phyloP scores from a whole-genome alignment of 1,140 invertebrate genomes.

The Zaprionus lachaisei region DNA sequence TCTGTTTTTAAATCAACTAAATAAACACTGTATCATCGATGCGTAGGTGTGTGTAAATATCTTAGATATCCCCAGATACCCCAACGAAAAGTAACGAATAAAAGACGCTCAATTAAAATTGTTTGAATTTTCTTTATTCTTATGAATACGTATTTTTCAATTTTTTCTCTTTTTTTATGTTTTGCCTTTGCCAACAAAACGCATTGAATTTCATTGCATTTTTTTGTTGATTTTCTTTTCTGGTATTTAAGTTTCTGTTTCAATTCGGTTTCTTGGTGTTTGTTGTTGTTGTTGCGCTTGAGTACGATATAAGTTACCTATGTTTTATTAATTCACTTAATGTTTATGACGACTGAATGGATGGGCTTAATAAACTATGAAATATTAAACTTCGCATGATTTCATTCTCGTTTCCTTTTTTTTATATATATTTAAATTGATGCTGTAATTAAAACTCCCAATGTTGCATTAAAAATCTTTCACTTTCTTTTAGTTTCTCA shows the following conservation, averaged over 20 bases:
- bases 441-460: conserved; percentile 76
- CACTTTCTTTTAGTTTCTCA: conserved; percentile 54
- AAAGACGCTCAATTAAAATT: conserved; percentile 62
- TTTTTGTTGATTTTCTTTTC: conserved; percentile 23
- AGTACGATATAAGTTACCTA: conserved; percentile 34
- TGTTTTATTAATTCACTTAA: conserved; percentile 66
- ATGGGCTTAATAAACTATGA: conserved; percentile 82
- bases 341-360: conserved; percentile 82
- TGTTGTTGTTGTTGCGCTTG: conserved; percentile 33
- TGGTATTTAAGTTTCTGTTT: conserved; percentile 40
- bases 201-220: conserved; percentile 65
- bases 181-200: conserved; percentile 54
- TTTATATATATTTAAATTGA: conserved; percentile 43
- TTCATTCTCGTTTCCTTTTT: conserved; percentile 21
- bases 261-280: conserved; percentile 55
- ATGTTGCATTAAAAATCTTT: conserved; percentile 79
- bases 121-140: conserved; percentile 77
- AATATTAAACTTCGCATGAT: conserved; percentile 72
- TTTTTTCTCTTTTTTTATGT: conserved; percentile 36
- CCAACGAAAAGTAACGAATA: conserved; percentile 13
- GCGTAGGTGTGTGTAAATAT: conserved; percentile 5
- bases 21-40: not conserved
- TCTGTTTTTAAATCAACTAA: conserved; percentile 29
- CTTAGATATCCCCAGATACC: not conserved
- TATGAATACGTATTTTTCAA: conserved; percentile 67